Evolutionary conservation across 2,888 invertebrate species (phyloP).

Genomic region (Metopia argyrocephala): DNA sequence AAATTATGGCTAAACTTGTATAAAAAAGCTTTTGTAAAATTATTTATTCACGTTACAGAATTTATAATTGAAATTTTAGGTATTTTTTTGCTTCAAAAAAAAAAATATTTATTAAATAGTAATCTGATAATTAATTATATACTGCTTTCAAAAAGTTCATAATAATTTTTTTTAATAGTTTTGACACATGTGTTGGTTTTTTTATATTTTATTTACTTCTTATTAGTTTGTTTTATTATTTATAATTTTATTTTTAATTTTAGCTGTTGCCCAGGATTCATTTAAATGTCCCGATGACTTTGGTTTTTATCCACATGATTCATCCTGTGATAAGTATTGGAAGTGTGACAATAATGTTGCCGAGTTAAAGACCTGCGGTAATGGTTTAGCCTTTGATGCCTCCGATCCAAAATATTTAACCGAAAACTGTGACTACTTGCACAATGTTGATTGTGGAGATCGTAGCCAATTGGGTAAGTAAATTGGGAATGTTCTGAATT

Average conservation of each 20-base stretch:
- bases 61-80: neutral
- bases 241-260: constrained; percentile 72
- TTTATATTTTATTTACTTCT: constrained; percentile 36
- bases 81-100: no score
- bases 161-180: constrained; percentile 55
- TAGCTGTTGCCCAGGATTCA: constrained; percentile 87
- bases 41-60: no score
- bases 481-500: no score
- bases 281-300: constrained; percentile 97
- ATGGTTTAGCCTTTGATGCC: constrained; percentile 94
- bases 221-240: constrained; percentile 22
- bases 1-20: no score
- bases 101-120: no score
- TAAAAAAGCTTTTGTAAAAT: no score
- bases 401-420: constrained; percentile 92
- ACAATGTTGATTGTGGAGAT: constrained; percentile 95
- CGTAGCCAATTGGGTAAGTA: constrained; percentile 90
- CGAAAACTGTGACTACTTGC: constrained; percentile 96
- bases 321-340: constrained; percentile 96
- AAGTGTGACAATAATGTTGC: constrained; percentile 94
- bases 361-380: constrained; percentile 95
- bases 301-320: constrained; percentile 94
- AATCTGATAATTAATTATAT: constrained; percentile 54
- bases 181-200: constrained; percentile 56
- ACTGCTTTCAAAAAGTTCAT: constrained; percentile 44